Base-by-base conservation (phyloP, 2,113 vertebrate genomes). In the Oreocharis arfaki region DNA sequence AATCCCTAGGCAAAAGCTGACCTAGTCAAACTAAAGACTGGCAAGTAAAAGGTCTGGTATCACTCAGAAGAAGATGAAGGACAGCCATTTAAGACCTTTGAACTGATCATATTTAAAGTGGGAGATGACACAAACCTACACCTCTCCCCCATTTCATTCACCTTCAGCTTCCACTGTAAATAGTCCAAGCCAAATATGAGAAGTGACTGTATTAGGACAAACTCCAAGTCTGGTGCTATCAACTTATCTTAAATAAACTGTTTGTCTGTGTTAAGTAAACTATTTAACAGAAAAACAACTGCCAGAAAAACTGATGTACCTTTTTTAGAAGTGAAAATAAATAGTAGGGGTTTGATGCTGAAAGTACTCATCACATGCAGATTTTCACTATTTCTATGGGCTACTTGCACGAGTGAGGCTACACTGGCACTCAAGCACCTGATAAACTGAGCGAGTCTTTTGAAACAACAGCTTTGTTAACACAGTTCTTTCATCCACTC, bases 241-340 rank as follows among this genome's bases (percentile, higher is more conserved):
- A 91, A 69, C 70, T 69, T 61, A 87, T 49, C 94, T 87, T 91
- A 89, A 95, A 91, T 47, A 89, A 93, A 94, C 63, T 59, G 59
- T 60, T 86, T 88, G 39, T 64, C 64, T 65, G 23, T 16, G 53
- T 52, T 78, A 80, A 81, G 55, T 46, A 85, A 92, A 86, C 69
- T 47, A 77, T 74, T 90, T 83, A 64, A 74, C 33, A 92, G 59
- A 84, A 63, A 87, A 94, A 88, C 10, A 2, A 70, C 53, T 57
- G 44, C 52, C 50, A 65, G 53, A 80, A 74, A 92, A 78, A 56
- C 1, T 16, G 20, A 73, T 20, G 35, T 7, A 39, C 16, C 2
- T 26, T 69, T 85, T 93, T 78, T 47, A 52, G 28, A 56, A 92
- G n/a, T 69, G 28, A 83, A 96, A 94, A 96, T 56, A 87, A 93